A percentile compares a stretch with the other conserved stretches of the same genome.
Conservation (phyloP, 1,140 invertebrate species). For the Aphelenchoides fujianensis region DNA sequence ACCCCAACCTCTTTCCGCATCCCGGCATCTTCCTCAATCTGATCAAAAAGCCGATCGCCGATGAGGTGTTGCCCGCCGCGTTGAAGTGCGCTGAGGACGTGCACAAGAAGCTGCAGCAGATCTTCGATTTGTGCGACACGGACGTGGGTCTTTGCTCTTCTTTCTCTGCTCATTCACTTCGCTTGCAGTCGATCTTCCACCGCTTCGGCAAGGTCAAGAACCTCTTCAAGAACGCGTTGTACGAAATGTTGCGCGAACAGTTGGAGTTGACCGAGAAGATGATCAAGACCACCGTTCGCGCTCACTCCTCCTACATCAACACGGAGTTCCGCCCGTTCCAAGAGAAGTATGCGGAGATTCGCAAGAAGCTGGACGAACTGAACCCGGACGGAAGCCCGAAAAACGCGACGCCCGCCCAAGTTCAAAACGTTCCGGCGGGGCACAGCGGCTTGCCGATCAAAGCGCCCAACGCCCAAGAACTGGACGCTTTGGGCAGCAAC, state of each 20-base stretch:
- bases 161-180: no score
- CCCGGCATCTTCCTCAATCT: background rate
- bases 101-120: background rate
- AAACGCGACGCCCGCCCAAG: no score
- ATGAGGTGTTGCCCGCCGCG: background rate
- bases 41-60: background rate
- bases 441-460: no score
- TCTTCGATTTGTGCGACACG: background rate
- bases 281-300: constrained; percentile 6
- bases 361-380: background rate
- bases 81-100: constrained; percentile 10
- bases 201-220: constrained; percentile 15
- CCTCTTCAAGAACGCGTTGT: constrained; percentile 6
- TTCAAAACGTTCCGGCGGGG: no score
- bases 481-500: background rate
- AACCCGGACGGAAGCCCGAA: no score
- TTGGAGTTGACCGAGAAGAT: constrained; percentile 1
- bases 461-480: background rate
- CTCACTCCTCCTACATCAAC: constrained; percentile 13
- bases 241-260: constrained; percentile 14
- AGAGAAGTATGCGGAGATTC: background rate
- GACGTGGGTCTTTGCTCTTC: constrained; percentile 1
- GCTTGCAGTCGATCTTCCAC: constrained; percentile 14
- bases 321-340: background rate
- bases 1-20: background rate